These are phyloP conservation scores for Mola mola DNA, from an alignment of 2,113 vertebrate species.

Conservation along the genomic window DNA sequence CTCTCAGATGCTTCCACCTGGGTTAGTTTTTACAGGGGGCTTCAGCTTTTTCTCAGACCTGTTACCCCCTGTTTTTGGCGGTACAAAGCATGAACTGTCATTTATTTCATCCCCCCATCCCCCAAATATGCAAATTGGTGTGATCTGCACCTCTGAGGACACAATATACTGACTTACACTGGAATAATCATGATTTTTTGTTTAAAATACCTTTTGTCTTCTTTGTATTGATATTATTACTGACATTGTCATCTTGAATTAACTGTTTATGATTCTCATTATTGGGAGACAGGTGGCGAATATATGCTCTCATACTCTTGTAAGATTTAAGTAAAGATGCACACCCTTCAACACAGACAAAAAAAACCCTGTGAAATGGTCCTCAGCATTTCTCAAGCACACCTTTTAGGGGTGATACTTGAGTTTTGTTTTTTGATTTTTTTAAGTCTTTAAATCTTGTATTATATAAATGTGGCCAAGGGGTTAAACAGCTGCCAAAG, in stretches of 20 bases:
- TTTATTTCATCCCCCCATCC: too few relatives aligned
- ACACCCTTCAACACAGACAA: conserved; percentile 15
- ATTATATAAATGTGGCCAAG: too few relatives aligned
- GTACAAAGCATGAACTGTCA: conserved; percentile 68
- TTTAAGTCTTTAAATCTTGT: background rate
- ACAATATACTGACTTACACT: conserved; percentile 79
- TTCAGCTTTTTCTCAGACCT: too few relatives aligned
- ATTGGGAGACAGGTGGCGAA: conserved; percentile 50
- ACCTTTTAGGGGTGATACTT: conserved; percentile 43
- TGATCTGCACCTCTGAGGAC: conserved; percentile 68
- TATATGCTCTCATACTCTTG: conserved; percentile 23
- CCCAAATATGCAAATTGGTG: too few relatives aligned
- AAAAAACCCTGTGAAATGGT: conserved; percentile 63
- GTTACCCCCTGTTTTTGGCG: conserved; percentile 10
- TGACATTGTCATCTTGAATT: conserved; percentile 63
- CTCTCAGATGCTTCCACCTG: conserved; percentile 6
- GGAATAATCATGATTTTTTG: conserved; percentile 81
- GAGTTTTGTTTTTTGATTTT: conserved; percentile 21
- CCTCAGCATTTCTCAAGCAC: conserved; percentile 49
- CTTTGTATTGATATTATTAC: conserved; percentile 71
- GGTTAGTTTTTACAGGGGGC: too few relatives aligned
- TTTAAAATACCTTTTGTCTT: conserved; percentile 53
- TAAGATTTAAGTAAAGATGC: conserved; percentile 41
- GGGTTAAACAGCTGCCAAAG: too few relatives aligned
- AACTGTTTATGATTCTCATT: conserved; percentile 58